A percentile compares a stretch with the other conserved stretches of the same genome.
Evolutionary conservation across 2,888 invertebrate genomes (phyloP).

Genomic region (Neoaliturus tenellus): DNA sequence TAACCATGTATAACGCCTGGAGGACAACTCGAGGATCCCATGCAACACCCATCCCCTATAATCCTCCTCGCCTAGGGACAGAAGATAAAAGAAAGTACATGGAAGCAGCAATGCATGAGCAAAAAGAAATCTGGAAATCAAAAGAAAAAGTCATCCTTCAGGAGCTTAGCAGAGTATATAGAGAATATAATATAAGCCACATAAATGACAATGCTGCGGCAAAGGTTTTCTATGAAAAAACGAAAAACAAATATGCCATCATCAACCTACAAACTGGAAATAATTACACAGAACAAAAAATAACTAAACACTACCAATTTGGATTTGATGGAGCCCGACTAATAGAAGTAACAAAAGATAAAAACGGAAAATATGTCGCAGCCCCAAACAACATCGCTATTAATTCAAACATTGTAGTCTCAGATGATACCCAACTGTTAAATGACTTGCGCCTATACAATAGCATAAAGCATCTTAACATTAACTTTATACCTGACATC

Average conservation of each 20-base stretch:
- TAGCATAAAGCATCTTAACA: constrained; percentile 8
- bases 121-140: constrained; percentile 39
- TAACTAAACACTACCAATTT: constrained; percentile 6
- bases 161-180: neutral
- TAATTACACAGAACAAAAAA: neutral
- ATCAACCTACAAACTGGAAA: constrained; percentile 24
- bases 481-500: neutral
- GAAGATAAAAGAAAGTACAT: neutral
- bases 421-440: constrained; percentile 10
- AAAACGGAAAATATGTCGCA: constrained; percentile 8
- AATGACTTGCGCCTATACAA: constrained; percentile 21
- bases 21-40: neutral
- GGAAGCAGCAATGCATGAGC: constrained; percentile 26
- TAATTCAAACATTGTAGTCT: constrained; percentile 8
- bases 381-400: constrained; percentile 8
- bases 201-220: neutral
- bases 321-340: constrained; percentile 26
- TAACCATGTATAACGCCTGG: constrained; percentile 12
- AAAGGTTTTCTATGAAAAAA: neutral
- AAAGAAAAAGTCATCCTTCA: constrained; percentile 35
- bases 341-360: constrained; percentile 7
- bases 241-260: constrained; percentile 13
- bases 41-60: neutral
- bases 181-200: neutral
- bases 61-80: neutral